A percentile compares a stretch with the other conserved stretches of the same genome.
phyloP scores from a whole-genome alignment of 2,888 invertebrate genomes.

The Rhingia rostrata region DNA sequence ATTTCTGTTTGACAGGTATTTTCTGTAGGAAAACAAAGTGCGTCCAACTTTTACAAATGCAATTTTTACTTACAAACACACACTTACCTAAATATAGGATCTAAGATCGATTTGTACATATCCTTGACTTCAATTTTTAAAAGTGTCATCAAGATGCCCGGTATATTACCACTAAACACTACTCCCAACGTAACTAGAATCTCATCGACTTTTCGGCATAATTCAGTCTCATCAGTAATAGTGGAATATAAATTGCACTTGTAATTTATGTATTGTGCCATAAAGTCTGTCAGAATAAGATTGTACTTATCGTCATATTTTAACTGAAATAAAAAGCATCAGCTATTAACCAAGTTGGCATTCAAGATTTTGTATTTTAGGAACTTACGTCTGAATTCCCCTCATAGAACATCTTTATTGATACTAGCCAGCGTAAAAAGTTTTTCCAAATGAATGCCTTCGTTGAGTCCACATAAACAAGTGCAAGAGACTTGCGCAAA shows the following conservation, averaged over 20 bases:
- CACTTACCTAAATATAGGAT: conserved; percentile 73
- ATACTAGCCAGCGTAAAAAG: conserved; percentile 68
- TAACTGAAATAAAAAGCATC: conserved; percentile 47
- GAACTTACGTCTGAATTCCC: conserved; percentile 63
- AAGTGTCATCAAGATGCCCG: conserved; percentile 67
- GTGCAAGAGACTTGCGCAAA: conserved; percentile 33
- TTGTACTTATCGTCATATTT: conserved; percentile 66
- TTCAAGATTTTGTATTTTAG: background rate
- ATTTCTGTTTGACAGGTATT: conserved; percentile 59
- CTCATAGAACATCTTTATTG: conserved; percentile 61
- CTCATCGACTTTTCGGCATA: conserved; percentile 41
- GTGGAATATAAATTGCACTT: conserved; percentile 59
- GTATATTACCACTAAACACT: conserved; percentile 61
- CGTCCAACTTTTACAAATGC: background rate
- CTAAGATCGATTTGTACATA: conserved; percentile 57
- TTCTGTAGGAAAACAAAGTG: conserved; percentile 39
- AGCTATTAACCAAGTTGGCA: background rate
- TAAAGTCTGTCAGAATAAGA: conserved; percentile 68
- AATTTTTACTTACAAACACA: background rate
- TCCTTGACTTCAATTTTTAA: conserved; percentile 60
- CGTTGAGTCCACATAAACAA: conserved; percentile 37
- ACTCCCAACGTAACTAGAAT: conserved; percentile 56
- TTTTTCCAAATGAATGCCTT: conserved; percentile 70
- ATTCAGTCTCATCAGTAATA: conserved; percentile 41
- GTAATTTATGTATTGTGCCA: conserved; percentile 73